Evolutionary conservation across 1,140 invertebrate species (phyloP), one percentile per base, ranked within the genome.

Genomic region (Pentalonia nigronervosa): DNA sequence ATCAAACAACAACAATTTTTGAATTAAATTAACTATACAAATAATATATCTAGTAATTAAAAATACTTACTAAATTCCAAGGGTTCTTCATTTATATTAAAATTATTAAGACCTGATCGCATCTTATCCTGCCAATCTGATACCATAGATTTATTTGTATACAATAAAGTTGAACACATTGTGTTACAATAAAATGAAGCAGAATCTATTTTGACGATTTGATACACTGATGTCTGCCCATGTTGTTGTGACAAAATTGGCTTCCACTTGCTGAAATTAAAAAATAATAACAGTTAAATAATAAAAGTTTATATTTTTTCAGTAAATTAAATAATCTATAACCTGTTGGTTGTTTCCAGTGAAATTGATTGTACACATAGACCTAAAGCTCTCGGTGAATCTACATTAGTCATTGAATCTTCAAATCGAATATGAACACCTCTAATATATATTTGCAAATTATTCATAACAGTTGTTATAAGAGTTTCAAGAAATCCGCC

Each of bases 391-490:
- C 98, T 96, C 20, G 97, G 96, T 81, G 96, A 96, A 93, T 96
- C 96, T 53, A 96, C 96, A 90, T 96, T 97, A 89, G 96, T 96
- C 94, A 97, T 95, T 34, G 96, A 96, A 95, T 98, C 98, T 95
- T 98, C 98, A 94, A 98, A 98, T 94, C 98, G 96, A 89, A 98
- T 96, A 95, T 98, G 98, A 90, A 98, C 96, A 95, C 98, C 98
- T 89, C 96, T 96, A 25, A 98, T 96, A 93, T 96, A 97, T 53
- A 98, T 96, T 95, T 98, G 97, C 83, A 98, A 95, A 95, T 98
- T 98, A 95, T 98, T 98, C 93, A 98, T 96, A 21, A 98, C 96
- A 34, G 97, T 97, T 34, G 97, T 96, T 86, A 97, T 95, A 83
- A 98, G 95, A 95, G 97, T 97, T 95, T 98, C 97, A 94, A 97